Conservation (phyloP, 2,888 invertebrate genomes). For the Drosophila ezoana region DNA sequence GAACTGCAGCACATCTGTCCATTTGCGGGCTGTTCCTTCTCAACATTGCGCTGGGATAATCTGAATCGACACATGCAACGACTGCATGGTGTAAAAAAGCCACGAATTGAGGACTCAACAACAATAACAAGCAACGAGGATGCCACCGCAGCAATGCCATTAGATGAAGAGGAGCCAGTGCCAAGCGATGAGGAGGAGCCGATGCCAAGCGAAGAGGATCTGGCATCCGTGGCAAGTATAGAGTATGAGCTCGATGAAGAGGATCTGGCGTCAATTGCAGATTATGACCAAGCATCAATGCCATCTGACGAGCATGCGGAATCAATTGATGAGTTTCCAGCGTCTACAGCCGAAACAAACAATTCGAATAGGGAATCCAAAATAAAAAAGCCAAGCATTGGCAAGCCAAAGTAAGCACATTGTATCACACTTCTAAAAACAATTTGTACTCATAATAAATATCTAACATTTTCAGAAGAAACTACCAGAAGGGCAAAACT, state of each 20-base stretch:
- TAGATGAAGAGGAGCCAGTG: not conserved
- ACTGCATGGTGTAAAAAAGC: conserved; percentile 18
- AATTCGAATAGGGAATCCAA: not conserved
- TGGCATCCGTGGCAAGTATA: not conserved
- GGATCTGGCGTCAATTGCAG: not conserved
- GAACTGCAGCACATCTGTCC: conserved; percentile 46
- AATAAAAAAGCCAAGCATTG: conserved; percentile 6
- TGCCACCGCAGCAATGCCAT: not conserved
- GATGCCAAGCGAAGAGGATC: not conserved
- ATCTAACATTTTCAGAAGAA: conserved; percentile 20
- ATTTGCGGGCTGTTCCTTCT: conserved; percentile 26
- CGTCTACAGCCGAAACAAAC: not conserved
- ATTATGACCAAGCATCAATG: not conserved
- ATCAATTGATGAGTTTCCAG: conserved; percentile 11
- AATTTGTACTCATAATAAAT: not conserved
- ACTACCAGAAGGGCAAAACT: conserved; percentile 14
- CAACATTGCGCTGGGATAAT: conserved; percentile 50
- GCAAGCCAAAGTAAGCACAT: conserved; percentile 31
- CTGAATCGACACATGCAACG: conserved; percentile 30
- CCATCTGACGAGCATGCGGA: not conserved
- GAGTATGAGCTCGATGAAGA: not conserved
- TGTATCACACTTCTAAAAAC: accelerated
- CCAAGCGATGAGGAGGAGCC: not conserved
- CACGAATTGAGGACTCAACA: not conserved
- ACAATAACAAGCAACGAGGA: not conserved